A percentile compares a stretch with the other conserved stretches of the same genome.
These are phyloP conservation scores for Ahaetulla prasina DNA, from an alignment of 2,113 vertebrate genomes.

Conservation along the genomic window DNA sequence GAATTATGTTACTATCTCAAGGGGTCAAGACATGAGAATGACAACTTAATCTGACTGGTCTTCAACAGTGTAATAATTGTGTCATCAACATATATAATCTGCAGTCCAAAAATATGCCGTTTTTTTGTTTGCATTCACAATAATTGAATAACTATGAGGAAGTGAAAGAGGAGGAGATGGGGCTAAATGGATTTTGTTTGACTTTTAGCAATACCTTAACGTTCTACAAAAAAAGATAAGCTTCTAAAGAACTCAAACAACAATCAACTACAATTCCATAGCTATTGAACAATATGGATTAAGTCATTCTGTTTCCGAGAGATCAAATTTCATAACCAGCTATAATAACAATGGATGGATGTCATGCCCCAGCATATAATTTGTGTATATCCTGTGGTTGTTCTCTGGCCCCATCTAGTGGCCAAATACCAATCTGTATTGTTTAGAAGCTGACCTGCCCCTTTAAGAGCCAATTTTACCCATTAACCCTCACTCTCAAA, in stretches of 20 bases:
- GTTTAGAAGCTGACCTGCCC: no score
- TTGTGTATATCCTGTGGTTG: no score
- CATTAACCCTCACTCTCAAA: no score
- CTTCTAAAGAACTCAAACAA: neutral
- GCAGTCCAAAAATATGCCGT: neutral
- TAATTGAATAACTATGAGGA: neutral
- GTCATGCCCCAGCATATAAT: no score
- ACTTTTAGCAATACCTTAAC: neutral
- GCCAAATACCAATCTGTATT: no score
- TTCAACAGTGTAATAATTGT: neutral
- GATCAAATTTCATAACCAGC: neutral
- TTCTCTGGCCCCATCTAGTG: no score
- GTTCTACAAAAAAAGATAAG: neutral
- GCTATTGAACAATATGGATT: neutral
- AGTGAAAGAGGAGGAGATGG: neutral
- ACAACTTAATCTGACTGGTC: neutral
- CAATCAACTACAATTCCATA: neutral
- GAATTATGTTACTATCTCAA: neutral
- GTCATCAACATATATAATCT: neutral
- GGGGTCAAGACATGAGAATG: neutral
- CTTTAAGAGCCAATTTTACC: no score
- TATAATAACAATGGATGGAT: neutral
- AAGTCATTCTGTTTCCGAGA: neutral
- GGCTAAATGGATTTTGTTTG: neutral
- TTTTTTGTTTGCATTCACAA: neutral